phyloP scores from a whole-genome alignment of 2,113 vertebrate species.

The Colaptes auratus region DNA sequence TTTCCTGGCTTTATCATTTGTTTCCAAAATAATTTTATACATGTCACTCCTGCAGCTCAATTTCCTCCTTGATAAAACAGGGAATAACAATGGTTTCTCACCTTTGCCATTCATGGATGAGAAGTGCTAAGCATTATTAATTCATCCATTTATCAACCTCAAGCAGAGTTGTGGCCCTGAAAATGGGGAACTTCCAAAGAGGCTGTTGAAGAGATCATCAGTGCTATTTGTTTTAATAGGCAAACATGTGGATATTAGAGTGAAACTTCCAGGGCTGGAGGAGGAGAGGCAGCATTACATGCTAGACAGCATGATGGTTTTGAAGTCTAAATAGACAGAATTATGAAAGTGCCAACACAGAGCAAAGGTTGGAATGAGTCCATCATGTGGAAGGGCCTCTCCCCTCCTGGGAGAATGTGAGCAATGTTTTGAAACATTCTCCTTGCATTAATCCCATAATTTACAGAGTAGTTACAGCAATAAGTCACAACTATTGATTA shows the following conservation, averaged over 20 bases:
- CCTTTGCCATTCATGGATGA: conserved; percentile 39
- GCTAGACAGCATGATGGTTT: accelerated
- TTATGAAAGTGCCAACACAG: neutral
- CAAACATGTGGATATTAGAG: neutral
- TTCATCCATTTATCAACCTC: conserved; percentile 49
- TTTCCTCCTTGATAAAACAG: conserved; percentile 47
- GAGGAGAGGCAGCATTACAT: neutral
- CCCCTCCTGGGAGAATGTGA: neutral
- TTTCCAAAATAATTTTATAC: conserved; percentile 1
- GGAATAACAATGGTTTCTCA: conserved; percentile 19
- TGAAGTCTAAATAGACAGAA: neutral
- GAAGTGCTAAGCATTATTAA: conserved; percentile 46
- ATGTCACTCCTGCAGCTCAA: conserved; percentile 19
- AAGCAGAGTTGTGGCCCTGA: conserved; percentile 46
- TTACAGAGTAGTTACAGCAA: neutral
- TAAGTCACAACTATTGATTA: neutral
- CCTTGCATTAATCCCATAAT: neutral
- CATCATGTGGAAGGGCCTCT: neutral
- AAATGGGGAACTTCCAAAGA: conserved; percentile 30
- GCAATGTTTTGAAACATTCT: neutral
- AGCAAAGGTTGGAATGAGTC: neutral
- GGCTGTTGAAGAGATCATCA: neutral
- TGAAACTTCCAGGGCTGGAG: neutral
- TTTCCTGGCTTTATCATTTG: neutral
- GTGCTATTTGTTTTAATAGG: neutral